Evolutionary conservation across 2,797 vertebrate genomes (phyloP).

Genomic region (Spheniscus humboldti): DNA sequence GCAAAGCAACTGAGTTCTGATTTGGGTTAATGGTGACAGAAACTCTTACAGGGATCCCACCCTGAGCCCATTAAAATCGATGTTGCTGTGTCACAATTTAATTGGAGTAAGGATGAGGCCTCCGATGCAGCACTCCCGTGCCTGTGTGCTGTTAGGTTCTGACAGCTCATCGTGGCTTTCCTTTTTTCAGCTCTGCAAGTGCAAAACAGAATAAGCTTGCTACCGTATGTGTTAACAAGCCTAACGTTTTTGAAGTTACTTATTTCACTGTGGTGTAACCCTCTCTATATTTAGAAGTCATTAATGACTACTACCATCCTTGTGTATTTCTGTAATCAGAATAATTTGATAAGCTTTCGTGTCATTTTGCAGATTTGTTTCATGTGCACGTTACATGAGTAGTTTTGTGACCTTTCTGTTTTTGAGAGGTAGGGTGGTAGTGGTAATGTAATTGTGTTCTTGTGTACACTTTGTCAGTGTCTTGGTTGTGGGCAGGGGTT

Average conservation of each 20-base stretch:
- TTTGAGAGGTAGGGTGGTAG: neutral
- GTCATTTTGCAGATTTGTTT: neutral
- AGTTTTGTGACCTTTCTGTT: neutral
- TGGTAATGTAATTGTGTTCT: neutral
- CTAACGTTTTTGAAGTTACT: neutral
- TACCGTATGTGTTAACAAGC: neutral
- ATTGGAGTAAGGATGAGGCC: constrained; percentile 3
- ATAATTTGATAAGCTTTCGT: neutral
- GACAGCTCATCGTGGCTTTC: neutral
- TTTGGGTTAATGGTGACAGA: constrained; percentile 33
- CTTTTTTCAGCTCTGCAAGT: neutral
- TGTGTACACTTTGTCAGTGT: neutral
- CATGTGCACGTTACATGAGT: neutral
- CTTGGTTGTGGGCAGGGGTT: neutral
- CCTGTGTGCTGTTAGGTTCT: neutral
- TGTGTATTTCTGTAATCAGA: neutral
- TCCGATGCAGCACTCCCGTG: neutral
- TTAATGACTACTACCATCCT: neutral
- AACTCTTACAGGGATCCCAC: neutral
- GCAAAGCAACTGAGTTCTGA: neutral
- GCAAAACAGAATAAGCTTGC: neutral
- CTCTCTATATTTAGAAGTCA: neutral
- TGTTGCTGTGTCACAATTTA: constrained; percentile 22
- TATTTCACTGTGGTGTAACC: neutral
- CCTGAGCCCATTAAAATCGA: neutral